Evolutionary conservation across 2,797 vertebrate genomes (phyloP).

Genomic region (Lycodopsis pacificus): DNA sequence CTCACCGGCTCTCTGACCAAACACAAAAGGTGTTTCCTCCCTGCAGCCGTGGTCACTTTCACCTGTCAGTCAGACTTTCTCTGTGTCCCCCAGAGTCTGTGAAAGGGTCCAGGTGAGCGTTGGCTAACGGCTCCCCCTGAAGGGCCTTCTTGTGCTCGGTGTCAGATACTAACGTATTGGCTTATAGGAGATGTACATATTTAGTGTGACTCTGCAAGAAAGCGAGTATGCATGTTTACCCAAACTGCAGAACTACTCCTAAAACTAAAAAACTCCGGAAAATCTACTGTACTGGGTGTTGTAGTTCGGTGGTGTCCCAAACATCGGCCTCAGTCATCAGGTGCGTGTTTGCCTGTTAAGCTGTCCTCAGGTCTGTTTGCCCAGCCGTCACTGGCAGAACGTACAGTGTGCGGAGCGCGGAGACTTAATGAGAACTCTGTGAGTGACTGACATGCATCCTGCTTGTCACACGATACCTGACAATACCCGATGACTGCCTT

Average conservation of each 20-base stretch:
- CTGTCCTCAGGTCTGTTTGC: conserved; percentile 66
- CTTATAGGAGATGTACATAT: neutral
- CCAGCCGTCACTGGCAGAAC: conserved; percentile 49
- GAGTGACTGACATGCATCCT: conserved; percentile 59
- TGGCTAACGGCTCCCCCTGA: conserved; percentile 30
- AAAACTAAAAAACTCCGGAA: neutral
- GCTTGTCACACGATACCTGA: conserved; percentile 33
- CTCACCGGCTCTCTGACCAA: conserved; percentile 65
- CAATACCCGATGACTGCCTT: neutral
- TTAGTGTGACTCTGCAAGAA: neutral
- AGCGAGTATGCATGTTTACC: too few relatives aligned
- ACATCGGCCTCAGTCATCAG: conserved; percentile 39
- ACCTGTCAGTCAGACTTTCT: conserved; percentile 80
- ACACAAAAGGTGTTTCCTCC: conserved; percentile 78
- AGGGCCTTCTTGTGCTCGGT: neutral
- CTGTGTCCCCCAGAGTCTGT: conserved; percentile 6
- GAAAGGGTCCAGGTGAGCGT: conserved; percentile 59
- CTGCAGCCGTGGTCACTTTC: conserved; percentile 76
- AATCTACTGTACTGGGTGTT: neutral
- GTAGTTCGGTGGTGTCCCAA: neutral
- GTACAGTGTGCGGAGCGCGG: conserved; percentile 6
- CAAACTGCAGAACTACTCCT: too few relatives aligned
- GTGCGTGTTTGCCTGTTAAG: conserved; percentile 48
- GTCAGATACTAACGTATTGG: neutral
- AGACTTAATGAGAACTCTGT: conserved; percentile 65